phyloP scores from a whole-genome alignment of 2,888 invertebrate species.

The Xiphydria camelus region DNA sequence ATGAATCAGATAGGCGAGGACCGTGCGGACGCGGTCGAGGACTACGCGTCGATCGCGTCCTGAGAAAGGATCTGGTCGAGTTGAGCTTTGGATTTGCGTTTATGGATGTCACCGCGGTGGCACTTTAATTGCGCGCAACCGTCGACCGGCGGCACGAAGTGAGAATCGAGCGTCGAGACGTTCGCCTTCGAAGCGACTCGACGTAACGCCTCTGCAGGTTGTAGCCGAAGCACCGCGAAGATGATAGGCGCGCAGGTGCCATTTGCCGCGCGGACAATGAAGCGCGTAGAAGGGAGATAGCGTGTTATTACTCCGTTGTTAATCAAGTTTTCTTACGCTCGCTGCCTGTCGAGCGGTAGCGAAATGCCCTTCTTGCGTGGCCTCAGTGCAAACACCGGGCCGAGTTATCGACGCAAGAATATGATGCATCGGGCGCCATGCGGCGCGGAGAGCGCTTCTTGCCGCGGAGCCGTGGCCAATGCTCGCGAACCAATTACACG shows the following conservation, averaged over 20 bases:
- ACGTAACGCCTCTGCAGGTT: no score
- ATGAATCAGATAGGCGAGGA: conserved; percentile 3
- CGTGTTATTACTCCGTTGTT: conserved; percentile 52
- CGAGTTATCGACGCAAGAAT: conserved; percentile 39
- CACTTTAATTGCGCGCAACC: no score
- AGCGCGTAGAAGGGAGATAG: conserved; percentile 11
- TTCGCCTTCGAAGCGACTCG: neutral
- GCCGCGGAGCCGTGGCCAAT: conserved; percentile 23
- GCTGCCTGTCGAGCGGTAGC: conserved; percentile 36
- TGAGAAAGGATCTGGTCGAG: no score
- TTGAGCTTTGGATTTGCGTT: no score
- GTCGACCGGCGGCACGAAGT: no score
- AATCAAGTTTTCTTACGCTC: conserved; percentile 49
- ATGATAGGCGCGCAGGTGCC: no score
- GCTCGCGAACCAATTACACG: conserved; percentile 31
- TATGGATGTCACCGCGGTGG: no score
- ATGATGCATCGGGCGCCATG: conserved; percentile 41
- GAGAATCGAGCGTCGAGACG: neutral
- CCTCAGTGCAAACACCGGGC: conserved; percentile 24
- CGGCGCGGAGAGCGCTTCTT: conserved; percentile 35
- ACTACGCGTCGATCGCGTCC: neutral
- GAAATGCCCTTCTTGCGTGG: conserved; percentile 41
- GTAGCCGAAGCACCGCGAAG: no score
- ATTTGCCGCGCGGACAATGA: no score
- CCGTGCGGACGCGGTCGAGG: neutral